These are phyloP conservation scores for Pogonocichla stellata DNA, from an alignment of 2,113 vertebrate genomes.

Conservation along the genomic window DNA sequence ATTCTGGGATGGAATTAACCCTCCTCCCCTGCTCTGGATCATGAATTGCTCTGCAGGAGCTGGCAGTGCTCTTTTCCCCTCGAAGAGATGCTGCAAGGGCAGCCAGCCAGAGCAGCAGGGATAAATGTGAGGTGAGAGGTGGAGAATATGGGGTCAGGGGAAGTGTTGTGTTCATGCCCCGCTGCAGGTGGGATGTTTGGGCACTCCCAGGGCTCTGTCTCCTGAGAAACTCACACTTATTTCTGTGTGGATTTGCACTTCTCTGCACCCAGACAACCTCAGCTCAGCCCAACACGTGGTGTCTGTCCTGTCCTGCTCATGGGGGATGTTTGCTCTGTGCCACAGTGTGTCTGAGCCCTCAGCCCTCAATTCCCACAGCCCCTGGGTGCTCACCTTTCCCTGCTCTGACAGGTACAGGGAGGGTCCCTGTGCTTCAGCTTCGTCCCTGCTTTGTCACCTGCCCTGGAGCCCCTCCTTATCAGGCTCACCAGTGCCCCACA, in stretches of 20 bases:
- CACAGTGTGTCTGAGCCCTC: fast-evolving
- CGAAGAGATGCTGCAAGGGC: not conserved
- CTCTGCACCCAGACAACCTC: not conserved
- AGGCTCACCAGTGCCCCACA: not conserved
- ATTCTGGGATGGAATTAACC: not conserved
- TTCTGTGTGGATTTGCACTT: not conserved
- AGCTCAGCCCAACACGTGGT: not conserved
- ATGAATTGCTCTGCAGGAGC: not conserved
- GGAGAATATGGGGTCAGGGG: not conserved
- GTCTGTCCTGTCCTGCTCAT: not conserved
- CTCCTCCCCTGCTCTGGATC: not conserved
- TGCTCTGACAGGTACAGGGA: not conserved
- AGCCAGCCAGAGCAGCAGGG: not conserved
- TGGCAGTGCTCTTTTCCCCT: not conserved
- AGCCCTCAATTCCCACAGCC: not conserved
- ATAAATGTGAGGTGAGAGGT: not conserved
- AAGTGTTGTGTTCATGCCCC: fast-evolving
- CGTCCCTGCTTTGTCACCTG: not conserved
- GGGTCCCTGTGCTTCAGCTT: not conserved
- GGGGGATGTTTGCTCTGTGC: not conserved
- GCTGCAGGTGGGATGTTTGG: fast-evolving
- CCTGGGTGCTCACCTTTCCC: fast-evolving
- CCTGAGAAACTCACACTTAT: not conserved
- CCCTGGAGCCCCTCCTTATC: not conserved
- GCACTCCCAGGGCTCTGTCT: not conserved